These are phyloP conservation scores for Anguilla anguilla DNA, from an alignment of 2,797 vertebrate genomes.

Conservation along the genomic window DNA sequence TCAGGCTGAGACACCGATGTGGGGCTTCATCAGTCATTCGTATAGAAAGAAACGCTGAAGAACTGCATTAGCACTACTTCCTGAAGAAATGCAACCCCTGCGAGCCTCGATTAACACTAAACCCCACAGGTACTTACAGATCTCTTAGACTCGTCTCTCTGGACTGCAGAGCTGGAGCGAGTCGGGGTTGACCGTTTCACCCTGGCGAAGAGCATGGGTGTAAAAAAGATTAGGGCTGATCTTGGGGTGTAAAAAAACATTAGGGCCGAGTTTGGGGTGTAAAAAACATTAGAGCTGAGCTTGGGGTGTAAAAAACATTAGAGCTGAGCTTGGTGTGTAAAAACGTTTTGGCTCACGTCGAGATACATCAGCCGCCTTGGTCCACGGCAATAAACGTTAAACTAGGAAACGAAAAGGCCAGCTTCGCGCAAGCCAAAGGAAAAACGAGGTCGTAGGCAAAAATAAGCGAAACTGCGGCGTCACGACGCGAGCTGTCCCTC, in stretches of 20 bases:
- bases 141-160: neutral
- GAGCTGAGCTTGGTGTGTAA: neutral
- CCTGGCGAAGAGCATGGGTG: neutral
- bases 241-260: no score
- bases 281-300: neutral
- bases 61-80: neutral
- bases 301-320: no score
- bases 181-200: neutral
- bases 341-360: neutral
- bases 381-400: neutral
- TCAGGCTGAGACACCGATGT: neutral
- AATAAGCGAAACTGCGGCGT: neutral
- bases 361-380: neutral
- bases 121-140: neutral
- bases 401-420: neutral
- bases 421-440: neutral
- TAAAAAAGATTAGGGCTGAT: neutral
- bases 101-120: neutral
- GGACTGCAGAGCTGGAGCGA: neutral
- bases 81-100: neutral
- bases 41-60: neutral
- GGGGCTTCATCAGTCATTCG: neutral
- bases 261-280: no score
- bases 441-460: neutral
- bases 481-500: neutral